Base-by-base conservation (phyloP, 2,888 invertebrate species). In the Campoplex capitator region DNA sequence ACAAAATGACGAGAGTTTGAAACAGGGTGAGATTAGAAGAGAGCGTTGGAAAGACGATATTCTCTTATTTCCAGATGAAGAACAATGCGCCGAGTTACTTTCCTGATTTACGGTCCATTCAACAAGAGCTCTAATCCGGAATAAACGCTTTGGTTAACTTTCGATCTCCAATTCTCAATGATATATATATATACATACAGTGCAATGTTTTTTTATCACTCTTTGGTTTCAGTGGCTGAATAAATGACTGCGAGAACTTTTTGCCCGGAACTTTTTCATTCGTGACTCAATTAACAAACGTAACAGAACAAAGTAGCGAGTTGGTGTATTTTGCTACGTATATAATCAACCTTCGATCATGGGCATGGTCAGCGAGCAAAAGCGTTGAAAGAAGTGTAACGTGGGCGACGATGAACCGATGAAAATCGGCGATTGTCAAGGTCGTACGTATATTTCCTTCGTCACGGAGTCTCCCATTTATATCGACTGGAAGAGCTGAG, bases 381-480 rank as follows among this genome's bases (percentile, higher is more conserved):
- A 81, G 73, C 67, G 75, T 35, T 65, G 81, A 81, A 70, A 82
- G 81, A 87, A 88, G 73, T 68, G 73, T 67, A 82, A 65, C 68
- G 77, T 81, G 83, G 84, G 73, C 56, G 82, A 84, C 78, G 87
- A 88, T 82, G 74, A 88, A 89, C 87, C 84, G 77, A 89, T 88
- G 88, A 86, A 85, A 87, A 83, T 79, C 79, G 85, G 82, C 79
- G 82, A 85, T 87, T 84, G 88, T 88, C 88, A 87, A 88, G 87
- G 87, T 88, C 86, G 88, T 73, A 23, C 28, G 85, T 76, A 76
- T 79, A 76, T 79, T 83, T 85, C 62, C 79, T 54, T 85, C 87
- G 85, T 85, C 85, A 83, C 62, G 68, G 79, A 65, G 32, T 32
- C 71, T 70, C 16, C 28, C 56, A 9, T 58, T 32, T 70, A 73